These are phyloP conservation scores for Ctenochaetus hawaiiensis DNA, from an alignment of 2,797 vertebrate genomes.

Conservation along the genomic window DNA sequence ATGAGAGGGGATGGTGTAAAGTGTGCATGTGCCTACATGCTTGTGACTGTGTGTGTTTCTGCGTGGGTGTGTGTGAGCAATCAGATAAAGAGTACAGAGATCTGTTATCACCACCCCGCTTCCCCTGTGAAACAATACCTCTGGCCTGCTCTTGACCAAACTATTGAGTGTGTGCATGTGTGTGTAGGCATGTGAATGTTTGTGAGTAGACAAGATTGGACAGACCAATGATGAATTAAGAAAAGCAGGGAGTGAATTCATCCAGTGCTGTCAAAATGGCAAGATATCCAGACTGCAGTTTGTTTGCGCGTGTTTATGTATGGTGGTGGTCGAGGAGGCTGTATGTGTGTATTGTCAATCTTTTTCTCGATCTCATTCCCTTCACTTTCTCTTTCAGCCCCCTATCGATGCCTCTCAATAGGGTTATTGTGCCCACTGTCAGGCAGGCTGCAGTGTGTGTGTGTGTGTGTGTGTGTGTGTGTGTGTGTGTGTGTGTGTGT, in stretches of 20 bases:
- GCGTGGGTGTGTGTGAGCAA: constrained; percentile 53
- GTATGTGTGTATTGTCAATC: constrained; percentile 57
- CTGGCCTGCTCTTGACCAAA: constrained; percentile 65
- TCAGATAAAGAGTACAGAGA: constrained; percentile 71
- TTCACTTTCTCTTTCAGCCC: constrained; percentile 61
- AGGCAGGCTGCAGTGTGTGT: constrained; percentile 50
- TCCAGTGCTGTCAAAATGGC: constrained; percentile 57
- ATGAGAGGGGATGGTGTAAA: constrained; percentile 45
- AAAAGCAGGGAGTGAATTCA: constrained; percentile 50
- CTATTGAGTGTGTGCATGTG: constrained; percentile 21
- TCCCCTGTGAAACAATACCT: constrained; percentile 71
- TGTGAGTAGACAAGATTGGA: constrained; percentile 50
- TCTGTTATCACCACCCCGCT: constrained; percentile 60
- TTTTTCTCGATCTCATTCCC: constrained; percentile 51
- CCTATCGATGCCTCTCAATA: constrained; percentile 76
- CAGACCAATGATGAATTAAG: constrained; percentile 67
- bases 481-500: constrained; percentile 43
- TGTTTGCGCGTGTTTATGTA: constrained; percentile 58
- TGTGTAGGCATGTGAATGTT: constrained; percentile 18
- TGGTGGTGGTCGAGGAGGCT: not conserved
- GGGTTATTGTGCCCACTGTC: constrained; percentile 75
- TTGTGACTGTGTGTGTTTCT: constrained; percentile 8
- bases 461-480: constrained; percentile 25
- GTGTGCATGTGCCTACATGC: constrained; percentile 52
- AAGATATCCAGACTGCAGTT: constrained; percentile 46